These are phyloP conservation scores for Drosophila mojavensis DNA, from an alignment of 1,140 invertebrate species.

Conservation along the genomic window DNA sequence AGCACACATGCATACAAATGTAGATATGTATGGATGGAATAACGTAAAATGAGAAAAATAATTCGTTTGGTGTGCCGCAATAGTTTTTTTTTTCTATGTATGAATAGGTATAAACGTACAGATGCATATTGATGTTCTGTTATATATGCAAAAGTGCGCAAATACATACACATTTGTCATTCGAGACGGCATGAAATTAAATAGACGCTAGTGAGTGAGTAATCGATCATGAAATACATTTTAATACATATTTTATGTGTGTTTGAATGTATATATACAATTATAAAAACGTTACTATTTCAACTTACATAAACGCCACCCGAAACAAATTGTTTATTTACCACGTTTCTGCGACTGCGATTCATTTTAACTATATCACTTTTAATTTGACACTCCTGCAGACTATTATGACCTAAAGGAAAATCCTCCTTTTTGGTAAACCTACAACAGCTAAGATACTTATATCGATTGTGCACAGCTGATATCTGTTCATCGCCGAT, in stretches of 20 bases:
- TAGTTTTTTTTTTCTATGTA: background rate
- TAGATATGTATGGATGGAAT: background rate
- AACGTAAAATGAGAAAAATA: background rate
- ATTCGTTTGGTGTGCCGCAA: background rate
- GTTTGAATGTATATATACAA: constrained; percentile 1
- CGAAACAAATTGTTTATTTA: constrained; percentile 50
- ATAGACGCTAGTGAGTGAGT: constrained; percentile 8
- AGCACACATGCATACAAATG: background rate
- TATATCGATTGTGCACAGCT: too few species aligned
- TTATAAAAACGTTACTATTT: background rate
- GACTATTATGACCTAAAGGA: background rate
- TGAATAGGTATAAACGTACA: constrained; percentile 10
- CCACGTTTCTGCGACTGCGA: constrained; percentile 43
- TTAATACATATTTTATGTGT: background rate
- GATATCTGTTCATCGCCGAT: too few species aligned
- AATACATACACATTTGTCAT: constrained; percentile 7
- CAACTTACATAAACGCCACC: constrained; percentile 67
- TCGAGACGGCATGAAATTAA: background rate
- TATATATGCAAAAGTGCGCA: constrained; percentile 8
- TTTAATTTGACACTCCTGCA: background rate
- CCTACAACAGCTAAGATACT: too few species aligned
- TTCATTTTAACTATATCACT: constrained; percentile 44
- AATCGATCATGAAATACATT: constrained; percentile 19
- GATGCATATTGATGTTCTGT: background rate
- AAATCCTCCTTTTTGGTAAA: too few species aligned